A percentile compares a stretch with the other conserved stretches of the same genome.
phyloP scores from a whole-genome alignment of 1,140 invertebrate species.

The Listronotus oregonensis region DNA sequence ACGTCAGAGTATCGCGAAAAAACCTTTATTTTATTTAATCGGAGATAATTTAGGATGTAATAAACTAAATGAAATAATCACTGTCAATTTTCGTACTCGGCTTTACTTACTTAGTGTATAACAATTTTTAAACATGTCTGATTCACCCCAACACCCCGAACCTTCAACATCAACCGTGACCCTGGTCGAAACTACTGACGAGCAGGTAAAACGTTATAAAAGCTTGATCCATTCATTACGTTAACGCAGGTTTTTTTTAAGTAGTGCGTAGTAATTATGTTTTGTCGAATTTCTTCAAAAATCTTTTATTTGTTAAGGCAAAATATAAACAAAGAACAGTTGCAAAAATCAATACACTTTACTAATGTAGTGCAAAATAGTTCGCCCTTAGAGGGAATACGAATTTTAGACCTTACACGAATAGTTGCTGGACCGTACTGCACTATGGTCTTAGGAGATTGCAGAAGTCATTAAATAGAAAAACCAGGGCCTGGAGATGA shows the following conservation, averaged over 20 bases:
- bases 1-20: neutral
- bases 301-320: neutral
- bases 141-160: constrained; percentile 44
- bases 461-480: constrained; percentile 92
- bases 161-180: constrained; percentile 46
- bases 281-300: neutral
- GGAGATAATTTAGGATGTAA: neutral
- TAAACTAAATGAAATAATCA: constrained; percentile 4
- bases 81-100: no score
- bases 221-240: neutral
- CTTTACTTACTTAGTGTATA: neutral
- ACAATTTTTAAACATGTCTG: constrained; percentile 42
- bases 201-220: constrained; percentile 41
- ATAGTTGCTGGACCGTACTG: constrained; percentile 86
- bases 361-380: neutral
- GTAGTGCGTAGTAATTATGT: neutral
- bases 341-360: constrained; percentile 8
- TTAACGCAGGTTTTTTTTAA: neutral
- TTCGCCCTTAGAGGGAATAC: constrained; percentile 64
- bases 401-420: constrained; percentile 81
- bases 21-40: neutral
- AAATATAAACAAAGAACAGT: constrained; percentile 11
- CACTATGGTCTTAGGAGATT: constrained; percentile 90
- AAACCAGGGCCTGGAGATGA: constrained; percentile 85
- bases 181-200: constrained; percentile 44